Base-by-base conservation (phyloP, 2,888 invertebrate species). In the Rhagonycha lutea region DNA sequence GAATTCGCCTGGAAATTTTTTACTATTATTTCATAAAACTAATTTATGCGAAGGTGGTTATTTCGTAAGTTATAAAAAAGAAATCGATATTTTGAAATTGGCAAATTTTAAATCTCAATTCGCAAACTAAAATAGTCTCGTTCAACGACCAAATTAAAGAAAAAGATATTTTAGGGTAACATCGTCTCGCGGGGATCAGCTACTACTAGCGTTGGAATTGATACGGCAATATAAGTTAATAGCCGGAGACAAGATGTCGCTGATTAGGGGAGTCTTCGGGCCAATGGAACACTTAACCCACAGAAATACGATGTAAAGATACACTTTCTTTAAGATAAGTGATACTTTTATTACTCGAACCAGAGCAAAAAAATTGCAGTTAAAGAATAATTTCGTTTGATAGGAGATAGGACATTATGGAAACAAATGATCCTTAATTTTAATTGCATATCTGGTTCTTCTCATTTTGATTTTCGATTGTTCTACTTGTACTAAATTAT, bases 221-320 rank as follows among this genome's bases (percentile, higher is more conserved):
- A 87, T 88, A 87, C 87, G 84, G 87, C 86, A 86, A 87, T 87
- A 87, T 86, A 88, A 88, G 87, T 87, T 88, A 87, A 88, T 87
- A 87, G 88, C 86, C 86, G 86, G 85, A 86, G 86, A 86, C 86
- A 87, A 86, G 86, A 86, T 87, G 86, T 86, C 86, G 85, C 85
- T 87, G 87, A 87, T 87, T 87, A 87, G 86, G 82, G 81, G 81
- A 78, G 77, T 77, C 77, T 79, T 79, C 80, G 77, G 78, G 78
- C 77, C 73, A 75, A 77, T 76, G 76, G 77, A 74, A 74, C 74
- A 77, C 74, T 77, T 77, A 77, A 74, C 77, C 75, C 76, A 68
- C 73, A 72, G 71, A 76, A 74, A 76, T 78, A 72, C 73, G 78
- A 72, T 78, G 79, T 77, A 79, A 79, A 76, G 76, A 79, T 79